phyloP scores from a whole-genome alignment of 2,113 vertebrate genomes.

The Ictalurus furcatus region DNA sequence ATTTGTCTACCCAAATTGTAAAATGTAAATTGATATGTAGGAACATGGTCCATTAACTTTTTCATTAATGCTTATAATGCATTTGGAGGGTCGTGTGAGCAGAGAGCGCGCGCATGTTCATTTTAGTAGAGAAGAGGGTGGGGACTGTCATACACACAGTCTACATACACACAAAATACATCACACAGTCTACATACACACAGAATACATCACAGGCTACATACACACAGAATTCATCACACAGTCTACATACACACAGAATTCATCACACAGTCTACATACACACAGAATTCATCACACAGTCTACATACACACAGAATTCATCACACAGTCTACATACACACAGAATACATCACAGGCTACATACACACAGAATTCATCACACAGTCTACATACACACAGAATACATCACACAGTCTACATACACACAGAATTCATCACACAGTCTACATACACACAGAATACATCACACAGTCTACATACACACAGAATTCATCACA shows the following conservation, averaged over 20 bases:
- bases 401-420: not conserved
- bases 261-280: not conserved
- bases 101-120: slow-evolving; percentile 65
- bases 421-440: not conserved
- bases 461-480: not conserved
- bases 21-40: slow-evolving; percentile 99
- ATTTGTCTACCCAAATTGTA: slow-evolving; percentile 97
- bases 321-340: not conserved
- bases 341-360: not conserved
- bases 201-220: not conserved
- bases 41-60: slow-evolving; percentile 99
- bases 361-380: not conserved
- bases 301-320: not conserved
- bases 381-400: not conserved
- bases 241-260: not conserved
- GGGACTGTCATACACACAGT: slow-evolving; percentile 15
- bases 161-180: slow-evolving; percentile 15
- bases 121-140: slow-evolving; percentile 49
- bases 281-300: not conserved
- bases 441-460: not conserved
- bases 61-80: slow-evolving; percentile 99
- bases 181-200: not conserved
- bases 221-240: not conserved
- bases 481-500: not conserved
- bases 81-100: slow-evolving; percentile 87